A percentile compares a stretch with the other conserved stretches of the same genome.
phyloP scores from a whole-genome alignment of 2,888 invertebrate genomes.

The Melinaea marsaeus region DNA sequence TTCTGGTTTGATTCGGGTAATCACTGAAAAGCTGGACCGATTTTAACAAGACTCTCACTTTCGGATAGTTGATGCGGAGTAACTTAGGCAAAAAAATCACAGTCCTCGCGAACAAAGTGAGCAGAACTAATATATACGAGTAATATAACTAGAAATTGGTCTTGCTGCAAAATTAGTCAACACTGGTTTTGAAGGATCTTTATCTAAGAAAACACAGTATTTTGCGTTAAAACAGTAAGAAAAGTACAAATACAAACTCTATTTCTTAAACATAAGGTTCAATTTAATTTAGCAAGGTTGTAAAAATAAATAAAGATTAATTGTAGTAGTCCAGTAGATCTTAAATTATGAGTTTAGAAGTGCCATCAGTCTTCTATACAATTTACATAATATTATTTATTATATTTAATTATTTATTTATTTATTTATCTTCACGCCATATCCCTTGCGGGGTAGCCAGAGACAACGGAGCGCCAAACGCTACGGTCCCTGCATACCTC shows the following conservation, averaged over 20 bases:
- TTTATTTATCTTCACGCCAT: no score
- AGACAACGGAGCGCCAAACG: no score
- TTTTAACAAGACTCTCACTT: no score
- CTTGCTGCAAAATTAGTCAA: background rate
- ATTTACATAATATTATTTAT: background rate
- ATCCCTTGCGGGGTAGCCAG: no score
- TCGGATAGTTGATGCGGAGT: no score
- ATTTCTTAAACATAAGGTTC: background rate
- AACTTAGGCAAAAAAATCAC: no score
- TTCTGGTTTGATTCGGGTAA: no score
- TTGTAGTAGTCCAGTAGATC: slow-evolving; percentile 1
- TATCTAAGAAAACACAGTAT: slow-evolving; percentile 3
- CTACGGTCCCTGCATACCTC: no score
- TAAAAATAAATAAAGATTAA: slow-evolving; percentile 5
- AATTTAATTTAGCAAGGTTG: background rate
- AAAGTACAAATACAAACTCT: background rate
- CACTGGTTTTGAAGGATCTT: background rate
- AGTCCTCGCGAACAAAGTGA: no score
- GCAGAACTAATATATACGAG: background rate
- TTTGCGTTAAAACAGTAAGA: slow-evolving; percentile 1
- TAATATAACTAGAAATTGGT: background rate
- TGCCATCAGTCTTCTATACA: slow-evolving; percentile 2
- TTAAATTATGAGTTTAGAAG: background rate
- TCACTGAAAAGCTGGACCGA: no score
- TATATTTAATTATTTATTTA: no score